Evolutionary conservation across 1,140 invertebrate species (phyloP), one percentile per base, ranked within the genome.

Genomic region (Halictus rubicundus): DNA sequence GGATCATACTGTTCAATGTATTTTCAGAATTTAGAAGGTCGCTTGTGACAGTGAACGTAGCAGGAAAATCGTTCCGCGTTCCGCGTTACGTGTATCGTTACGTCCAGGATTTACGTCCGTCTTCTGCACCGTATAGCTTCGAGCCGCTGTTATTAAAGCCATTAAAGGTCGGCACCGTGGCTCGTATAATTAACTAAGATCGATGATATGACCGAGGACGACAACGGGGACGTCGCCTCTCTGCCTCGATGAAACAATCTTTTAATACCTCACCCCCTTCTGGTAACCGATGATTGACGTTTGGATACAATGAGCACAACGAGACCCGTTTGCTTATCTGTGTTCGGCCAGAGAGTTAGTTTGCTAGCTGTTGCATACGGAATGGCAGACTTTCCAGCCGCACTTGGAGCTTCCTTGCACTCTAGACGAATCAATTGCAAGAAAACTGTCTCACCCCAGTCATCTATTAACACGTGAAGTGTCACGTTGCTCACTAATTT

Each of bases 131-230:
- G 49, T 52, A 52, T 52, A 52, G 49, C 64, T 54, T 49, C 25
- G 54, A 59, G 49, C 54, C 59, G 70, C 23, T 72, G 82, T 72
- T 84, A 82, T 84, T 84, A 84, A 85, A 84, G 81, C 68, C 66
- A 84, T 80, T 85, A 85, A 85, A 84, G 81, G 77, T 84, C 82
- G 71, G n/a, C 65, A 60, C 68, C 57, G 60, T 74, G 78, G 78
- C 63, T 84, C 79, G 68, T 82, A 81, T 84, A 85, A 85, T 85
- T 84, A 85, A 85, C 83, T 52, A 73, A 85, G 83, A 85, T 85
- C 82, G 82, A 85, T 85, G 83, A 54, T 84, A 77, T 37, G 74
- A 64, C 63, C 68, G 39, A 79, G 21, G 61, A 68, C 59, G 59
- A 63, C 64, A 42, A 77, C 78, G 46, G 14, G 49, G 57, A 63